Conservation (phyloP, 2,113 vertebrate species). For the Elgaria multicarinata region DNA sequence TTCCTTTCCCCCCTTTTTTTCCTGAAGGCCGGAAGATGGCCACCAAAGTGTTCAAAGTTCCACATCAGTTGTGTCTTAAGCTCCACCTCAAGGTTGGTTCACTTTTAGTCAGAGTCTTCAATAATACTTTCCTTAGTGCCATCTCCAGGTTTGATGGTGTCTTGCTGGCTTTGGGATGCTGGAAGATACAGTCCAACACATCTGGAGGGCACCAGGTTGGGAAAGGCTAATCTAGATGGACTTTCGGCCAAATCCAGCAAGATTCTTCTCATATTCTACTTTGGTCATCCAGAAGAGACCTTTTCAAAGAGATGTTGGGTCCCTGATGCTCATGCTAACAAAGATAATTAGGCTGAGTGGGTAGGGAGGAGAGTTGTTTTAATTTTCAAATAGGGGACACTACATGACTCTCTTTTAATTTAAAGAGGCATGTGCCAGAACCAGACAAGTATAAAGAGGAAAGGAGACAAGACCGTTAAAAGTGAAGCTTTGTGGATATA, state of each 20-base stretch:
- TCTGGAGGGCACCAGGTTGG: not conserved
- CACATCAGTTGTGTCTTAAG: not conserved
- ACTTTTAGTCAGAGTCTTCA: too few relatives aligned
- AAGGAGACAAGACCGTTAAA: slow-evolving; percentile 51
- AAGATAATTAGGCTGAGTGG: slow-evolving; percentile 41
- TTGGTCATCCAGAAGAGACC: not conserved
- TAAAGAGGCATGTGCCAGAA: slow-evolving; percentile 61
- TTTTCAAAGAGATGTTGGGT: slow-evolving; percentile 12
- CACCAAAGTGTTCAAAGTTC: not conserved
- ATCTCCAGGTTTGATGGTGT: not conserved
- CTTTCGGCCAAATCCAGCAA: not conserved
- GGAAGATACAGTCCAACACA: too few relatives aligned
- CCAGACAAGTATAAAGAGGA: slow-evolving; percentile 62
- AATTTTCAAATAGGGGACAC: not conserved
- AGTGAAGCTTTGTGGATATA: slow-evolving; percentile 59
- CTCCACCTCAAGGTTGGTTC: too few relatives aligned
- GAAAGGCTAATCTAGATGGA: not conserved
- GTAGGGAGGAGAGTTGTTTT: slow-evolving; percentile 13
- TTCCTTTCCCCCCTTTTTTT: too few relatives aligned
- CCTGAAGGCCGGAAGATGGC: not conserved
- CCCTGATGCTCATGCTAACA: slow-evolving; percentile 19
- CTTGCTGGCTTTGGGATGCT: too few relatives aligned
- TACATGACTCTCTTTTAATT: slow-evolving; percentile 54
- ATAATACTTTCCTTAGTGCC: too few relatives aligned
- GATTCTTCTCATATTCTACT: not conserved